Percentiles rank a stretch among this genome's conserved stretches.
Evolutionary conservation across 2,113 vertebrate genomes (phyloP).

Genomic region (Muntiacus reevesi): DNA sequence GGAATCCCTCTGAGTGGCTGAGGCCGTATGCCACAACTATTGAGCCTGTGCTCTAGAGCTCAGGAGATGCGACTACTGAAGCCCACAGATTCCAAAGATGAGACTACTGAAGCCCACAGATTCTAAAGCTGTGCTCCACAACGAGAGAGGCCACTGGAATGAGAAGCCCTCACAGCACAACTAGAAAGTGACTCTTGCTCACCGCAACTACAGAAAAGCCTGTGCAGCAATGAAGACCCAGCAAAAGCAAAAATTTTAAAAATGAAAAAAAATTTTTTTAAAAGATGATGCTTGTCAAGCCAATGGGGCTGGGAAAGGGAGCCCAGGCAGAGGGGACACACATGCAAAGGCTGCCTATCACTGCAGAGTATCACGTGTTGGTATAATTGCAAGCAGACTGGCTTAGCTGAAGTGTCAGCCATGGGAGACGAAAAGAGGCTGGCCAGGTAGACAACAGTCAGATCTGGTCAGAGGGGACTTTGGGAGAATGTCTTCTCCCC

Average conservation of each 20-base stretch:
- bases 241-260: neutral
- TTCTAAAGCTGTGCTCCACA: neutral
- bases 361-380: neutral
- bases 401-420: neutral
- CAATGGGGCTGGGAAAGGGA: neutral
- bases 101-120: neutral
- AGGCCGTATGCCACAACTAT: accelerated
- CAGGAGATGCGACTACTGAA: neutral
- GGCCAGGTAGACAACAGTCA: neutral
- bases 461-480: too few relatives aligned
- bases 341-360: neutral
- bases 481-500: neutral
- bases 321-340: neutral
- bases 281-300: neutral
- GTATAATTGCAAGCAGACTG: neutral
- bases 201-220: neutral
- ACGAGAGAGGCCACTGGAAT: neutral
- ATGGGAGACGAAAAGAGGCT: neutral
- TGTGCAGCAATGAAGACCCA: neutral
- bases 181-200: neutral
- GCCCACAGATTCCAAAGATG: neutral
- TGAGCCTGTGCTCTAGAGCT: neutral
- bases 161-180: neutral
- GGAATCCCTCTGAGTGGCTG: neutral
- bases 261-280: neutral